Base-by-base conservation (phyloP, 2,888 invertebrate genomes). In the Agonopterix subpropinquella region DNA sequence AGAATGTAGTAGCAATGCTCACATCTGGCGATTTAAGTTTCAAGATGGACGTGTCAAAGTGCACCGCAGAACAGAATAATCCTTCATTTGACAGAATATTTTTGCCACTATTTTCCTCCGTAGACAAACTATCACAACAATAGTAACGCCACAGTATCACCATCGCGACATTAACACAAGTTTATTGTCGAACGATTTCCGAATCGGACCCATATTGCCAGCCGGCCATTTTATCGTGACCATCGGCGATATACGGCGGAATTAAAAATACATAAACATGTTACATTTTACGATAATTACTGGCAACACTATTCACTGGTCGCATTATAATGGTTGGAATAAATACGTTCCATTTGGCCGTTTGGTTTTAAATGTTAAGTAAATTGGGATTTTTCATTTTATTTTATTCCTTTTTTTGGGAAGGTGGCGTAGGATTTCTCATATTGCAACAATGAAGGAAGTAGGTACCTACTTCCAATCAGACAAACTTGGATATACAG, bases 241-340 rank as follows among this genome's bases (percentile, higher is more conserved):
- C 64, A 69, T 67, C 68, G 61, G 54, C 62, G 64, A 76, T 75
- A 77, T 81, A 82, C 80, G 72, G 71, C 70, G 80, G 86, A 86
- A 86, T 86, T 86, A 86, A 86, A 86, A 86, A 85, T 79, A 77
- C 84, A 86, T 86, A 86, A 86, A 86, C 81, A 85, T 79, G 78
- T 73, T 74, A 70, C 77, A 77, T 79, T 86, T 85, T 85, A 86
- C 84, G 84, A 76, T 85, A 85, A 86, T 85, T 80, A 81, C 77
- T 65, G 60, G 62, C 65, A 65, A 68, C 77, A 78, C 77, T 80
- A 78, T 75, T 76, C 77, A 68, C 65, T 65, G 77, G 80, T 67
- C 70, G 77, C 70, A 74, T 80, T 80, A 79, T 80, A 81, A 77
- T 74, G 72, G 69, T 58, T 61, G 55, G 44, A 36, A 45, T 43